Conservation (phyloP, 2,888 invertebrate species). For the Ophion slaviceki region DNA sequence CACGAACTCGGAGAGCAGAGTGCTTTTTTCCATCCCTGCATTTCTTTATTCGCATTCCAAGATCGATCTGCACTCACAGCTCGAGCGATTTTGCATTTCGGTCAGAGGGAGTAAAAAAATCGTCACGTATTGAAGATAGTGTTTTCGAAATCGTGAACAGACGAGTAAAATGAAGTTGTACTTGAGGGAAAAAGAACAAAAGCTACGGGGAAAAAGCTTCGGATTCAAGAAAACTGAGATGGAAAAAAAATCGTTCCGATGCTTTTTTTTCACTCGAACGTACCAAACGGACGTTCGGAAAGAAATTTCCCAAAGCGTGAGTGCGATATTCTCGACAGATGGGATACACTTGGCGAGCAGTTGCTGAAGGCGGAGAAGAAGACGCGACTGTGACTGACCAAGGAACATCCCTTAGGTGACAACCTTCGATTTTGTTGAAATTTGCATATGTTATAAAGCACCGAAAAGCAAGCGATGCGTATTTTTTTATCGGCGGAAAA, state of each 20-base stretch:
- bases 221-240: neutral
- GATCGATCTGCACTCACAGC: neutral
- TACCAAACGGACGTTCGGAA: neutral
- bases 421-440: too few relatives aligned
- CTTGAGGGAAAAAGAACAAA: neutral
- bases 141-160: neutral
- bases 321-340: neutral
- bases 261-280: neutral
- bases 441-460: too few relatives aligned
- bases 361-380: neutral
- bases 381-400: neutral
- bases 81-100: neutral
- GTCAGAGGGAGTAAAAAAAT: neutral
- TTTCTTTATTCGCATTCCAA: conserved; percentile 6
- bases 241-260: neutral
- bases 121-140: neutral
- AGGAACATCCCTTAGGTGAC: too few relatives aligned
- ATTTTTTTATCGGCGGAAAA: too few relatives aligned
- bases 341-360: neutral
- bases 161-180: neutral
- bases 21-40: conserved; percentile 19
- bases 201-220: neutral
- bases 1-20: conserved; percentile 16
- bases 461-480: too few relatives aligned
- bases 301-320: too few relatives aligned